A percentile compares a stretch with the other conserved stretches of the same genome.
Evolutionary conservation across 2,888 invertebrate genomes (phyloP).

Genomic region (Arenicola marina): DNA sequence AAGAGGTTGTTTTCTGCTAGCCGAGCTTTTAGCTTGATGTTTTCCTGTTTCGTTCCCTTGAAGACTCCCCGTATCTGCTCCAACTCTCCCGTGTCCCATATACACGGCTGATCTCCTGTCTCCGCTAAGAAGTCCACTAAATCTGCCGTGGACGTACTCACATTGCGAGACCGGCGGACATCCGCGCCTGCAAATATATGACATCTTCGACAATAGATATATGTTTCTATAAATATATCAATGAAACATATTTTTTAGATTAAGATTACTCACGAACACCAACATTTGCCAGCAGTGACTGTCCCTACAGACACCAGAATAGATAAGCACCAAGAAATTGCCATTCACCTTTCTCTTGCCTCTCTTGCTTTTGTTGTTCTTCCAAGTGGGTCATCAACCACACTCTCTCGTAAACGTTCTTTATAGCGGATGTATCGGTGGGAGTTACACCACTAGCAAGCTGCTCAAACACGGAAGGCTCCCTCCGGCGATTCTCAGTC

Average conservation of each 20-base stretch:
- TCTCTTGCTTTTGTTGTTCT: conserved; percentile 36
- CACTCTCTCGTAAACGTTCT: conserved; percentile 49
- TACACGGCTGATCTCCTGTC: conserved; percentile 38
- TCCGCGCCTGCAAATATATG: neutral
- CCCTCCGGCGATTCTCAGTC: conserved; percentile 28
- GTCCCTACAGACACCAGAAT: too few relatives aligned
- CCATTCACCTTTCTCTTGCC: neutral
- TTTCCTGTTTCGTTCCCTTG: conserved; percentile 45
- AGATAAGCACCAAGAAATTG: too few relatives aligned
- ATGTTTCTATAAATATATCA: neutral
- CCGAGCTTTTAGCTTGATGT: conserved; percentile 40
- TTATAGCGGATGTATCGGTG: conserved; percentile 38
- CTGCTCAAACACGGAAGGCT: conserved; percentile 17
- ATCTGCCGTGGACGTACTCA: neutral
- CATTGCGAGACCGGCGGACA: neutral
- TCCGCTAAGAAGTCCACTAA: neutral
- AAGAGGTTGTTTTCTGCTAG: conserved; percentile 38
- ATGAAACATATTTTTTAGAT: too few relatives aligned
- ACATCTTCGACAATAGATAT: neutral
- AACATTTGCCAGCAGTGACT: too few relatives aligned
- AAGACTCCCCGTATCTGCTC: conserved; percentile 45
- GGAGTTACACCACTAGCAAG: too few relatives aligned
- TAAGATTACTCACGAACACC: too few relatives aligned
- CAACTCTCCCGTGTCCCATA: conserved; percentile 51
- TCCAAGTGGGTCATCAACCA: conserved; percentile 43